Percentiles rank a stretch among this genome's conserved stretches.
phyloP scores from a whole-genome alignment of 2,888 invertebrate genomes.

The Pristionchus maxplancki region DNA sequence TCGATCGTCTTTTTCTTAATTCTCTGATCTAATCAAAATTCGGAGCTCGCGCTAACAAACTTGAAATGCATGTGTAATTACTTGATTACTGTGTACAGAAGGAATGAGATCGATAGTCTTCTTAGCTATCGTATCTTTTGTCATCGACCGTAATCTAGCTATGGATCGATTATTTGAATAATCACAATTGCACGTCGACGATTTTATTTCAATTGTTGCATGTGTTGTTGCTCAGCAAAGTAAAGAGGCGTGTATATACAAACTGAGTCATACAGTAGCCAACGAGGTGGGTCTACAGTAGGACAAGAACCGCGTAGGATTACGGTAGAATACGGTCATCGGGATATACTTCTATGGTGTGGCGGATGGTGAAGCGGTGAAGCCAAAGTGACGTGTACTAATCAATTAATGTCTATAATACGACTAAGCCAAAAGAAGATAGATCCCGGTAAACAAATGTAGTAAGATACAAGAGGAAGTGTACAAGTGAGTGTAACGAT shows the following conservation, averaged over 20 bases:
- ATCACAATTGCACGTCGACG: constrained; percentile 2
- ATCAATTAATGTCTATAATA: not conserved
- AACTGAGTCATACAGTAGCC: not conserved
- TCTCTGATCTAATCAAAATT: constrained; percentile 25
- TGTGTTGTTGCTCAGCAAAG: constrained; percentile 27
- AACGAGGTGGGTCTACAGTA: not conserved
- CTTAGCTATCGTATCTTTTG: not conserved
- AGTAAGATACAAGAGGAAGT: constrained; percentile 6
- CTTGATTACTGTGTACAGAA: constrained; percentile 31
- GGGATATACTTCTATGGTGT: constrained; percentile 42
- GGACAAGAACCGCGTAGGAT: constrained; percentile 20
- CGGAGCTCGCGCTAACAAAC: constrained; percentile 31
- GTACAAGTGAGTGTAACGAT: constrained; percentile 10
- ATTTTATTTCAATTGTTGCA: constrained; percentile 9
- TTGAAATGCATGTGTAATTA: constrained; percentile 43
- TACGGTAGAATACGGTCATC: constrained; percentile 31
- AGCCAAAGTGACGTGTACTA: not conserved
- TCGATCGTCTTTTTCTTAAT: not conserved
- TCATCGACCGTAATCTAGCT: not conserved
- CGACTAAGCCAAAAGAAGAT: constrained; percentile 1
- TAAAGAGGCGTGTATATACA: constrained; percentile 40
- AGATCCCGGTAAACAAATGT: constrained; percentile 19
- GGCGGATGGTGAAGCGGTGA: not conserved
- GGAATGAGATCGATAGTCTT: constrained; percentile 15
- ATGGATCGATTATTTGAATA: constrained; percentile 18